Evolutionary conservation across 92 coral and sea anemone genomes (phyloP), one percentile per base, ranked within the genome.

Genomic region (Siderastrea radians): DNA sequence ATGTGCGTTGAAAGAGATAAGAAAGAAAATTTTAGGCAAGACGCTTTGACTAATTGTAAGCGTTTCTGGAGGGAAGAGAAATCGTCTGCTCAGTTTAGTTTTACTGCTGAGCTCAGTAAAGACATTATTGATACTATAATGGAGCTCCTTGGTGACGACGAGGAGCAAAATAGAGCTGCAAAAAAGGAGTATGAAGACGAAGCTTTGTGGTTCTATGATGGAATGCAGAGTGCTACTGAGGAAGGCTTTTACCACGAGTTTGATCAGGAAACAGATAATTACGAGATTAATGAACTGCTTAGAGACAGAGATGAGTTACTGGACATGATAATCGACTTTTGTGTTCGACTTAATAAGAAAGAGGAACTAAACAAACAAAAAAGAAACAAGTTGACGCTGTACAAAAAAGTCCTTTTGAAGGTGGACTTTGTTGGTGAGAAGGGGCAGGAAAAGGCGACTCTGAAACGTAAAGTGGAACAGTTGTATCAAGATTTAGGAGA

Each of bases 41-140:
- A 83, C 4, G 87, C 87, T 10, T 19, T 83, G 60, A 13, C 26
- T n/a, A 72, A 72, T 72, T 83, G 80, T 47, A 38, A 50, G 14
- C 49, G 61, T n/a, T 26, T 72, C 72, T 83, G 87, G 87, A 15
- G 58, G 3, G 79, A 72, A 14, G 58, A 48, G 80, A 83, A 58
- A 26, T 9, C 1, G 13, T 52, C 57, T 3, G 1, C 16, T 3
- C 67, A 43, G 19, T 82, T 71, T 58, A 12, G 72, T 5, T 83
- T 72, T 43, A 19, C 57, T 3, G 3, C 65, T 5, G 5, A 47
- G 8, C 5, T 5, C 68, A 71, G 71, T 46, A 69, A 26, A 49
- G 58, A 51, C 14, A 57, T 82, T 5, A 44, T 70, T 69, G 49
- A 82, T 4, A 52, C 60, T 2, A 45, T 82, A 6, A 1, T 69